Evolutionary conservation across 2,113 vertebrate genomes (phyloP).

Genomic region (Megaptera novaeangliae): DNA sequence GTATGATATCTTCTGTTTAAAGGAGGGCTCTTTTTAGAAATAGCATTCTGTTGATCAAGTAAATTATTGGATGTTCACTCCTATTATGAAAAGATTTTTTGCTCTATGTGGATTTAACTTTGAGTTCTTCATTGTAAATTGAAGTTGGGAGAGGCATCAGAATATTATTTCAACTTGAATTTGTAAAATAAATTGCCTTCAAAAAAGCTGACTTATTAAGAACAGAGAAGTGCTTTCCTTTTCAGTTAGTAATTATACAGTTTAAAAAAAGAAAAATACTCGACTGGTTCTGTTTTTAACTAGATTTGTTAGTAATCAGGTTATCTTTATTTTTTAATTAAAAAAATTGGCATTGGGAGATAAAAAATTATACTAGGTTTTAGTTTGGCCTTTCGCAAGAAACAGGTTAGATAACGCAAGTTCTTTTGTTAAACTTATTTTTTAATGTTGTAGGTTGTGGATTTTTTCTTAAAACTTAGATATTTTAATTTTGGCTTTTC

Average conservation of each 20-base stretch:
- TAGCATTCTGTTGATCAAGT: neutral
- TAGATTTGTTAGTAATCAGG: neutral
- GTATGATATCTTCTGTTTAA: neutral
- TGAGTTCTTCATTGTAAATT: neutral
- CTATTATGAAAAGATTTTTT: conserved; percentile 5
- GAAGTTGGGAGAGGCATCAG: neutral
- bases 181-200: neutral
- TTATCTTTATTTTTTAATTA: neutral
- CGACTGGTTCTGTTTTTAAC: neutral
- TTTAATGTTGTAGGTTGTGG: neutral
- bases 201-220: neutral
- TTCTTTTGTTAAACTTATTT: neutral
- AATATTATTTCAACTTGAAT: conserved; percentile 24
- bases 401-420: neutral
- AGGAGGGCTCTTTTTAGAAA: neutral
- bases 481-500: neutral
- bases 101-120: conserved; percentile 2
- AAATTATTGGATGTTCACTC: neutral
- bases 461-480: neutral
- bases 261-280: neutral
- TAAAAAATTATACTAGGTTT: neutral
- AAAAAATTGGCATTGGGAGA: neutral
- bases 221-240: neutral
- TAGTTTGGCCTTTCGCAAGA: neutral
- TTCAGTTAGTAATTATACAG: neutral